Evolutionary conservation across 2,888 invertebrate genomes (phyloP).

Genomic region (Torymus texanus): DNA sequence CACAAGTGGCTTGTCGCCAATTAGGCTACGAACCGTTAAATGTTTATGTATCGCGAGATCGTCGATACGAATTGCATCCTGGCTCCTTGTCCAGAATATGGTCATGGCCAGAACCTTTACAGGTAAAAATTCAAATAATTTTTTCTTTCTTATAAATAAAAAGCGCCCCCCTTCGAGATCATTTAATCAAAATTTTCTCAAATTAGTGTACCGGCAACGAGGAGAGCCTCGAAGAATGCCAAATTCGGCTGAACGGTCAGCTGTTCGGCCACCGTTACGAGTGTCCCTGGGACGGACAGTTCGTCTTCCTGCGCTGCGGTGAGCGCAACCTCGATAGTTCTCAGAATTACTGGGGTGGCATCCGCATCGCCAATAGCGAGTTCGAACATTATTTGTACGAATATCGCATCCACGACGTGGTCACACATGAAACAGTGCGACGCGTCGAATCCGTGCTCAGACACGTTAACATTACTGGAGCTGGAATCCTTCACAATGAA

Average conservation of each 20-base stretch:
- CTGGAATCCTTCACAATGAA: constrained; percentile 96
- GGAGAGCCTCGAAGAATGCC: constrained; percentile 86
- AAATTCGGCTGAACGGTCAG: constrained; percentile 92
- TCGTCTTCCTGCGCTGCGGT: constrained; percentile 95
- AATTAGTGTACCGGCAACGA: constrained; percentile 85
- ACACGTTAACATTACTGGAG: constrained; percentile 90
- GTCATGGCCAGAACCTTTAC: constrained; percentile 96
- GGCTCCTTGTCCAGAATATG: constrained; percentile 91
- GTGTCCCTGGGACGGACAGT: constrained; percentile 92
- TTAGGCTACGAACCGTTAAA: constrained; percentile 92
- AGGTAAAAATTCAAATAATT: constrained; percentile 64
- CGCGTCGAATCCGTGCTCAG: constrained; percentile 86
- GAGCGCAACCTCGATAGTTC: constrained; percentile 80
- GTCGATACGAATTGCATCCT: constrained; percentile 91
- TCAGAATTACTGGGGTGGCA: constrained; percentile 95
- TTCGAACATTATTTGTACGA: constrained; percentile 92
- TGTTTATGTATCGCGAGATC: constrained; percentile 90
- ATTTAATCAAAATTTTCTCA: not conserved
- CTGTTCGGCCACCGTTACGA: constrained; percentile 89
- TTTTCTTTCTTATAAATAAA: no score
- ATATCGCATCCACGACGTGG: constrained; percentile 87
- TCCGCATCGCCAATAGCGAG: constrained; percentile 91
- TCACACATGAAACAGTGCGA: constrained; percentile 84
- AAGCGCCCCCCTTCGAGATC: not conserved
- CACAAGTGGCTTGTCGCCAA: constrained; percentile 96